These are phyloP conservation scores for Melanotaenia duboulayi DNA, from an alignment of 2,113 vertebrate genomes.

Conservation along the genomic window DNA sequence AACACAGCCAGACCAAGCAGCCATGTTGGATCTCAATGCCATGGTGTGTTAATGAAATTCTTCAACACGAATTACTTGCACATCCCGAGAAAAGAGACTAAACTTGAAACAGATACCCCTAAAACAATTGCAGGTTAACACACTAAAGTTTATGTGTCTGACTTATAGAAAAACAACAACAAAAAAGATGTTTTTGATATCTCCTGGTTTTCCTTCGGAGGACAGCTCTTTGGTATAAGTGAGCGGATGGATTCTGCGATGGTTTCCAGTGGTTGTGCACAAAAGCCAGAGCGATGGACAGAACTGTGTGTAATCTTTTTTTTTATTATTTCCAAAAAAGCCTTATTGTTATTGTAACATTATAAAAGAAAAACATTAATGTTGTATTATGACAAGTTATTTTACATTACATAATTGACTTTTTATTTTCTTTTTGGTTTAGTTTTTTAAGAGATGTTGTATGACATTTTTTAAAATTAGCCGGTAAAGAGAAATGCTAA, in stretches of 20 bases:
- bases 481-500: constrained; percentile 83
- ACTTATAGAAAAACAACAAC: constrained; percentile 10
- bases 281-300: constrained; percentile 70
- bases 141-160: constrained; percentile 46
- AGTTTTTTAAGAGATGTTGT: constrained; percentile 80
- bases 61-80: constrained; percentile 55
- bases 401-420: constrained; percentile 77
- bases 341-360: constrained; percentile 87
- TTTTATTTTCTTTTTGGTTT: constrained; percentile 74
- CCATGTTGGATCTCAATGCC: constrained; percentile 55
- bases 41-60: constrained; percentile 46
- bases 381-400: constrained; percentile 80
- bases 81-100: constrained; percentile 46
- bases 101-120: constrained; percentile 53
- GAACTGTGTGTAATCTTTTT: constrained; percentile 82
- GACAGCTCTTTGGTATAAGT: constrained; percentile 47
- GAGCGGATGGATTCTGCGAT: constrained; percentile 55
- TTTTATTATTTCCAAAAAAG: constrained; percentile 84
- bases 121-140: constrained; percentile 60
- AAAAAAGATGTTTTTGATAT: constrained; percentile 42
- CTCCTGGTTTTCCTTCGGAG: constrained; percentile 45
- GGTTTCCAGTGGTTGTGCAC: constrained; percentile 56
- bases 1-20: constrained; percentile 46
- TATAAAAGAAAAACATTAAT: constrained; percentile 76
- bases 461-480: constrained; percentile 77